Evolutionary conservation across 2,888 invertebrate species (phyloP).

Genomic region (Epiblema foenella): DNA sequence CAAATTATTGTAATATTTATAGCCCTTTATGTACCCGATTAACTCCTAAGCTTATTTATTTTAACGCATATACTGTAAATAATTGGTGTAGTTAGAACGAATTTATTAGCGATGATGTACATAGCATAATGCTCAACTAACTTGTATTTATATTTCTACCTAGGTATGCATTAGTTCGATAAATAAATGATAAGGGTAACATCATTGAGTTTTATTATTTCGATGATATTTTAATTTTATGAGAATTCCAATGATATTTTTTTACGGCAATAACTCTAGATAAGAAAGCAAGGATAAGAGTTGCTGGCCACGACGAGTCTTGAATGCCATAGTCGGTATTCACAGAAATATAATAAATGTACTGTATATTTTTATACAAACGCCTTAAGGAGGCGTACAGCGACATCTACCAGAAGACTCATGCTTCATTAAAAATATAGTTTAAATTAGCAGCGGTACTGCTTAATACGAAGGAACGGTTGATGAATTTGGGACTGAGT

Average conservation of each 20-base stretch:
- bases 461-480: too few species aligned
- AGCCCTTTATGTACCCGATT: conserved; percentile 5
- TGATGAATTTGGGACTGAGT: too few species aligned
- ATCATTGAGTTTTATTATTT: conserved; percentile 2
- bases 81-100: conserved; percentile 37
- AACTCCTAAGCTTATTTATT: conserved; percentile 35
- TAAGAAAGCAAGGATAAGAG: too few species aligned
- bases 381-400: too few species aligned
- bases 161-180: conserved; percentile 18
- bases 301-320: too few species aligned
- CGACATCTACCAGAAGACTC: too few species aligned
- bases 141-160: conserved; percentile 27
- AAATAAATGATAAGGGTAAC: conserved; percentile 43
- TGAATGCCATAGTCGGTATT: too few species aligned
- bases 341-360: too few species aligned
- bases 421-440: too few species aligned
- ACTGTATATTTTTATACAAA: too few species aligned
- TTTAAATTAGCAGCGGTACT: too few species aligned
- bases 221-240: background rate
- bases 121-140: conserved; percentile 45
- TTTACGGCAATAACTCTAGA: background rate
- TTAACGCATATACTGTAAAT: conserved; percentile 34
- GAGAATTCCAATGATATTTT: background rate
- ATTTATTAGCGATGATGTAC: conserved; percentile 40
- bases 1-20: background rate